Base-by-base conservation (phyloP, 2,113 vertebrate species). In the Romanogobio albipinnatus region DNA sequence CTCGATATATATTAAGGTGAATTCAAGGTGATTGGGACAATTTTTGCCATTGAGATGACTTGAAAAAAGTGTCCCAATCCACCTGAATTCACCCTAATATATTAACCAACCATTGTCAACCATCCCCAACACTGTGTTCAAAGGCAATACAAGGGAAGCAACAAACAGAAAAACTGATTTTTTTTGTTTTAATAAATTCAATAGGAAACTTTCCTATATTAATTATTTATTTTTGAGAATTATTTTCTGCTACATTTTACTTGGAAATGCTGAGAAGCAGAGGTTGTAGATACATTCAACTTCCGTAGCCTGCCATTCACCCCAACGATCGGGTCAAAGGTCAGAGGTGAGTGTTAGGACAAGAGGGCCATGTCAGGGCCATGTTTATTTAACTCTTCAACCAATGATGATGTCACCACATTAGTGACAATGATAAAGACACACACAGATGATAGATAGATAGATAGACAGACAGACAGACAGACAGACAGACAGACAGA, bases 341-440 rank as follows among this genome's bases (percentile, higher is more conserved):
- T 83, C 74, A 81, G 82, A 84, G 90, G 90, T 90, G 82, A 86
- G 79, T 85, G 85, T 81, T 78, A 84, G 88, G 88, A 84, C 88
- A 89, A 86, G 76, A 66, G 75, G 81, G 61, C 68, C 76, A 59
- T 53, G 76, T 76, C 24, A 86, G 78, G 77, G 76, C 61, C 76
- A 76, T 88, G 88, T 88, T 89, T 90, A 75, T 82, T 88, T 86
- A 88, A 87, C 86, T 86, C 77, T 62, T 85, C 78, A 61, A 74
- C 70, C 71, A 84, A 62, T 85, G 76, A 66, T 22, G 17, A 56
- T 22, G 53, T 56, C 53, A 56, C 53, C 43, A 81, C 49, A 51
- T 83, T 56, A 85, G 10, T 82, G 71, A 86, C 82, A 86, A 86
- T 81, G 70, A 74, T 71, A 75, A 79, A 89, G 75, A 87, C 70